Conservation (phyloP, 37 sponge, comb jelly and placozoan species). For the Aphrocallistes beatrix region DNA sequence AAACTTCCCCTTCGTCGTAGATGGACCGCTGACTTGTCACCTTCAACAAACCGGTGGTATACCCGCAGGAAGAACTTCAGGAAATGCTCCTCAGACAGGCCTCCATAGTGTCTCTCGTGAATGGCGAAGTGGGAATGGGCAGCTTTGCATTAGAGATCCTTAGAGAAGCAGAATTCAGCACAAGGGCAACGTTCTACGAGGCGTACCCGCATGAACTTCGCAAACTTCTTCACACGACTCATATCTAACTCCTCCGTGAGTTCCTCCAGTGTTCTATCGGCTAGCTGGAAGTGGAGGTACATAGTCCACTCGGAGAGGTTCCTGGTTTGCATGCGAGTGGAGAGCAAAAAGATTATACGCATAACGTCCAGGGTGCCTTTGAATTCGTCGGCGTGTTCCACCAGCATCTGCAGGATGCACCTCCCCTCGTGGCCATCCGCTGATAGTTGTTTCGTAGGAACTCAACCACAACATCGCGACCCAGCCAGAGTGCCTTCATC, state of each 20-base stretch:
- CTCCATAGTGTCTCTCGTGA: not conserved
- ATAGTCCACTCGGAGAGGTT: not conserved
- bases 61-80: not conserved
- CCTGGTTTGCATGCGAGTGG: not conserved
- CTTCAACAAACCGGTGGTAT: not conserved
- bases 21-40: not conserved
- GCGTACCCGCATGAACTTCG: not conserved
- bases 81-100: not conserved
- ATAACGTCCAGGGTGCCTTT: not conserved
- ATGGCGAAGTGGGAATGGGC: not conserved
- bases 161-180: not conserved
- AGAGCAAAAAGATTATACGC: not conserved
- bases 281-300: not conserved
- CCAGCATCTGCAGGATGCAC: not conserved
- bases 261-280: not conserved
- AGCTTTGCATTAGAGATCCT: not conserved
- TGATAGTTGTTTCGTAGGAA: not conserved
- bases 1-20: not conserved
- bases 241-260: not conserved
- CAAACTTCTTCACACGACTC: not conserved
- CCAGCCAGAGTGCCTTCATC: not conserved
- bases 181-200: not conserved
- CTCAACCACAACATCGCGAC: not conserved
- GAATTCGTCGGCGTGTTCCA: not conserved
- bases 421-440: not conserved